These are phyloP conservation scores for Cinclus mexicanus DNA, from an alignment of 2,113 vertebrate species.

Conservation along the genomic window DNA sequence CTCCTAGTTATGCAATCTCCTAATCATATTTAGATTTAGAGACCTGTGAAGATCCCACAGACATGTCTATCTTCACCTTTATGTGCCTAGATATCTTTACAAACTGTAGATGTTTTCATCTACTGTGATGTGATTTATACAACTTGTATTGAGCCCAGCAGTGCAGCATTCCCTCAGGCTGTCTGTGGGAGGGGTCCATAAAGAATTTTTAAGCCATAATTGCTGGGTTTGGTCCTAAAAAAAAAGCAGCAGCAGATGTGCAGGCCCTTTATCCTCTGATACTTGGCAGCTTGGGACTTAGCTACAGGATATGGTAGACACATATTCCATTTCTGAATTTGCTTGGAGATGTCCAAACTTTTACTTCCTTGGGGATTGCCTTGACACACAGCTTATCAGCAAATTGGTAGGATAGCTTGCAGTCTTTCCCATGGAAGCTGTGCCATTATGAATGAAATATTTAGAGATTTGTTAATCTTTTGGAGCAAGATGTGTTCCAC, in stretches of 20 bases:
- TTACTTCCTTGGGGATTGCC: not conserved
- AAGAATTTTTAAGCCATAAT: not conserved
- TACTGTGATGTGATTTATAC: not conserved
- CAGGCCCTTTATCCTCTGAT: not conserved
- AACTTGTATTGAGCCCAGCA: not conserved
- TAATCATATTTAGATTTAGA: not conserved
- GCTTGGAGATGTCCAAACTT: not conserved
- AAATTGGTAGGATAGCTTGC: not conserved
- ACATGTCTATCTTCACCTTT: not conserved
- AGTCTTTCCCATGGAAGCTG: not conserved
- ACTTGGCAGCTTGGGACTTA: not conserved
- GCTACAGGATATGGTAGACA: not conserved
- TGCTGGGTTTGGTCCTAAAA: not conserved
- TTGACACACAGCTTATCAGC: not conserved
- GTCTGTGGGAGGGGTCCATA: not conserved
- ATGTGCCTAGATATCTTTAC: not conserved
- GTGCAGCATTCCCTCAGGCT: not conserved
- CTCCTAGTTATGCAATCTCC: not conserved
- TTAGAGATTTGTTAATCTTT: conserved; percentile 8
- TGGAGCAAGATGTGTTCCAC: not conserved
- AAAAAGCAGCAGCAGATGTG: not conserved
- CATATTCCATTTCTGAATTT: not conserved
- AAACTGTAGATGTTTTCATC: not conserved
- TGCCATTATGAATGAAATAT: not conserved
- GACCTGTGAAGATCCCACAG: not conserved